Percentiles rank a stretch among this genome's conserved stretches.
These are phyloP conservation scores for Clinocottus analis DNA, from an alignment of 2,113 vertebrate species.

Conservation along the genomic window DNA sequence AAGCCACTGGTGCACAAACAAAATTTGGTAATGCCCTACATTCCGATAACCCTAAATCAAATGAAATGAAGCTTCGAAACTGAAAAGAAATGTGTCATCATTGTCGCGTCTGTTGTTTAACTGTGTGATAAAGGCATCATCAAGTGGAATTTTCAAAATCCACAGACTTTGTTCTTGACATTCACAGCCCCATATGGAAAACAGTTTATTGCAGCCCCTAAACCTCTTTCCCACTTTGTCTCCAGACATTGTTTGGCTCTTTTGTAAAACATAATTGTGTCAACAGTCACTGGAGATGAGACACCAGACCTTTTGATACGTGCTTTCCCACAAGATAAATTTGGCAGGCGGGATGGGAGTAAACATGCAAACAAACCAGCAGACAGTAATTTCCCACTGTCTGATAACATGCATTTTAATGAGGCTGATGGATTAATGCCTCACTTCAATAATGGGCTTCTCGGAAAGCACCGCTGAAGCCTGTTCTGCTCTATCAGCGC, in stretches of 20 bases:
- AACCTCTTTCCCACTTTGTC: conserved; percentile 48
- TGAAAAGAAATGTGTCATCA: background rate
- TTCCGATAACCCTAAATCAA: conserved; percentile 34
- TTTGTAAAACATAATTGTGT: conserved; percentile 72
- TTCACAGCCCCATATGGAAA: conserved; percentile 33
- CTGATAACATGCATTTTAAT: conserved; percentile 74
- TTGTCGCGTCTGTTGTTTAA: conserved; percentile 23
- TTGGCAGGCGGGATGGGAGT: conserved; percentile 43
- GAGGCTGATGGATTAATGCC: conserved; percentile 70
- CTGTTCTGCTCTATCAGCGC: conserved; percentile 54
- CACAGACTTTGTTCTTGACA: conserved; percentile 29
- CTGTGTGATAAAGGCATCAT: conserved; percentile 13
- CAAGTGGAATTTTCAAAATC: conserved; percentile 36
- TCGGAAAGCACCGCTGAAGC: conserved; percentile 51
- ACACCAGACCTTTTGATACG: conserved; percentile 63
- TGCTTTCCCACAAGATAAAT: conserved; percentile 71
- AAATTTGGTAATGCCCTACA: conserved; percentile 30
- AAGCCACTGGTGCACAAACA: conserved; percentile 30
- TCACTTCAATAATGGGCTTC: conserved; percentile 61
- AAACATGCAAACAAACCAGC: conserved; percentile 65
- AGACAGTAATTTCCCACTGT: conserved; percentile 64
- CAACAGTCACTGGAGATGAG: conserved; percentile 62
- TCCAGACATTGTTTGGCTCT: conserved; percentile 64
- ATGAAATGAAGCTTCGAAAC: conserved; percentile 11
- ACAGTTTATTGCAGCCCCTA: conserved; percentile 32